These are phyloP conservation scores for Centropus unirufus DNA, from an alignment of 2,113 vertebrate species.

Conservation along the genomic window DNA sequence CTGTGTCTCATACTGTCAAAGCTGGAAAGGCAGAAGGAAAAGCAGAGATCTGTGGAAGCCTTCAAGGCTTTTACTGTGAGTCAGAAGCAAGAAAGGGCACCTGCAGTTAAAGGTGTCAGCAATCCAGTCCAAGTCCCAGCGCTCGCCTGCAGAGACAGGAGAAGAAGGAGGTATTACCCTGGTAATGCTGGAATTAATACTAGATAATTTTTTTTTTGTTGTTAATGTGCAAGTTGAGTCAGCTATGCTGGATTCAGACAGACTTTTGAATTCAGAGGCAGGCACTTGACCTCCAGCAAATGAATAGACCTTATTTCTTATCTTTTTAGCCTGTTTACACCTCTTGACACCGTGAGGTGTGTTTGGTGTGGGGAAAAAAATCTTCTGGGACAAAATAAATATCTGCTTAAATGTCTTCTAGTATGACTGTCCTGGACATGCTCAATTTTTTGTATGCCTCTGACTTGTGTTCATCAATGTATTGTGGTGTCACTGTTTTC, in stretches of 20 bases:
- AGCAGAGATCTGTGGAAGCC: background rate
- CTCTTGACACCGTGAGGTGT: background rate
- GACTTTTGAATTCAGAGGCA: background rate
- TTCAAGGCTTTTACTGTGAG: conserved; percentile 19
- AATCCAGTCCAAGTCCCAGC: background rate
- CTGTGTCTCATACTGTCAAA: background rate
- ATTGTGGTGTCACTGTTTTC: background rate
- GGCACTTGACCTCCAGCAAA: background rate
- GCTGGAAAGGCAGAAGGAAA: background rate
- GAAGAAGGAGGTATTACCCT: background rate
- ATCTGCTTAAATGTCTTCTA: background rate
- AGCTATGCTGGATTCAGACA: background rate
- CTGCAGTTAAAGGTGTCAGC: background rate
- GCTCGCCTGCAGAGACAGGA: background rate
- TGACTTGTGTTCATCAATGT: background rate
- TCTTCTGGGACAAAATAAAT: background rate
- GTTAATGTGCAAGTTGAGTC: background rate
- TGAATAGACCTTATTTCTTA: background rate
- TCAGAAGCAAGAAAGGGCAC: background rate
- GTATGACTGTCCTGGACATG: background rate
- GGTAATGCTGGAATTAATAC: background rate
- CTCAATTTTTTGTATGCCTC: background rate
- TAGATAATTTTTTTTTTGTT: background rate
- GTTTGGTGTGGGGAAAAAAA: background rate
- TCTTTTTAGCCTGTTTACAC: background rate